These are phyloP conservation scores for Corvus cornix DNA, from an alignment of 2,113 vertebrate genomes.

Conservation along the genomic window DNA sequence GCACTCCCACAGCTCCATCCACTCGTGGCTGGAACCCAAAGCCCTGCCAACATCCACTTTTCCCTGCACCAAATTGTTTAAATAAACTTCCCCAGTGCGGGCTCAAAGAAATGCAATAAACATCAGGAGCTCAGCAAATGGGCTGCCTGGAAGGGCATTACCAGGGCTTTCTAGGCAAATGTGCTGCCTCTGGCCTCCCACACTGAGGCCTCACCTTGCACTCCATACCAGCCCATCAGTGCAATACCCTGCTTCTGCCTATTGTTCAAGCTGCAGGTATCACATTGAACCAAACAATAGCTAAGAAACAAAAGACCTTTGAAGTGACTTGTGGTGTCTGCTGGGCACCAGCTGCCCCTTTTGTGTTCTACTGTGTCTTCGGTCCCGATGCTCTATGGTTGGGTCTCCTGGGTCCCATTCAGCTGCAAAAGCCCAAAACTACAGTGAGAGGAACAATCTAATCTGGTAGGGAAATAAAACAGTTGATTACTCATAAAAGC, in stretches of 20 bases:
- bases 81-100: neutral
- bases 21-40: neutral
- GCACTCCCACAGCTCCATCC: neutral
- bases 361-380: neutral
- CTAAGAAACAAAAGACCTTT: slow-evolving; percentile 27
- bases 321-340: neutral
- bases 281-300: slow-evolving; percentile 8
- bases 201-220: neutral
- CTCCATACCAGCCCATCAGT: fast-evolving
- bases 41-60: neutral
- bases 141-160: fast-evolving
- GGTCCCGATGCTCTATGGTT: neutral
- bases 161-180: neutral
- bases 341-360: neutral
- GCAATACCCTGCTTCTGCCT: neutral
- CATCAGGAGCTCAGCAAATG: neutral
- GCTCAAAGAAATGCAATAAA: neutral
- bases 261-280: neutral
- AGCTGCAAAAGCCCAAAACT: neutral
- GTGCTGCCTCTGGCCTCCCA: neutral
- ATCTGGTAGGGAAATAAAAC: slow-evolving; percentile 6
- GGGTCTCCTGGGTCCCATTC: neutral
- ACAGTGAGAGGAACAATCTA: neutral
- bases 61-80: neutral
- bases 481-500: neutral